Evolutionary conservation across 1,140 invertebrate species (phyloP).

Genomic region (Triops cancriformis): DNA sequence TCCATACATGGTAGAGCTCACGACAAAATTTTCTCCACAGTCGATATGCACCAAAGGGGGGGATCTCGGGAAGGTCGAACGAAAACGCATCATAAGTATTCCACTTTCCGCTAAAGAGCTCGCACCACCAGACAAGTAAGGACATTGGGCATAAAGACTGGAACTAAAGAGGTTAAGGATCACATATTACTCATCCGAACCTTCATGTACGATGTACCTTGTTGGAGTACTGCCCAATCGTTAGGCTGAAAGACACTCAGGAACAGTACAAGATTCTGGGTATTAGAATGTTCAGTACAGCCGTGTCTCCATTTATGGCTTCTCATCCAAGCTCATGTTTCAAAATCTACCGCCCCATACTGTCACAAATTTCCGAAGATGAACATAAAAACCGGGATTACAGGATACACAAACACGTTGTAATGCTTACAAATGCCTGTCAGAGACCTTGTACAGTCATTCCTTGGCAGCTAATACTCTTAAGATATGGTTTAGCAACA

Average conservation of each 20-base stretch:
- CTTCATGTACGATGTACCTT: not conserved
- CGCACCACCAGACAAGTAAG: not conserved
- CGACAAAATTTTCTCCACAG: not conserved
- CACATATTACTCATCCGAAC: not conserved
- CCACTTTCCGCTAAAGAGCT: not conserved
- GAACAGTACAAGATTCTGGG: not conserved
- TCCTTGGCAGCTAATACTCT: too few relatives aligned
- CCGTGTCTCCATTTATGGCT: not conserved
- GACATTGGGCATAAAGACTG: not conserved
- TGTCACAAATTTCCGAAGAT: too few relatives aligned
- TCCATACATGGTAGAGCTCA: not conserved
- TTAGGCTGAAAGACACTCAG: not conserved
- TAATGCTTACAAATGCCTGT: too few relatives aligned
- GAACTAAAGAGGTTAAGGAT: not conserved
- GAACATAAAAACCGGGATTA: too few relatives aligned
- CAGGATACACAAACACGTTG: too few relatives aligned
- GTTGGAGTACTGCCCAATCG: conserved; percentile 1
- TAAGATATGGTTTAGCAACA: too few relatives aligned
- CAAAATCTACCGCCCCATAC: not conserved
- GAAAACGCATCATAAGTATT: not conserved
- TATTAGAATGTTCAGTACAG: not conserved
- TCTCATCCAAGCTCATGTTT: not conserved
- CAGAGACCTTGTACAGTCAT: too few relatives aligned
- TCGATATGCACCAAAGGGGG: not conserved
- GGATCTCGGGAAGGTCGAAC: not conserved